Evolutionary conservation across 2,888 invertebrate genomes (phyloP).

Genomic region (Empis livida): DNA sequence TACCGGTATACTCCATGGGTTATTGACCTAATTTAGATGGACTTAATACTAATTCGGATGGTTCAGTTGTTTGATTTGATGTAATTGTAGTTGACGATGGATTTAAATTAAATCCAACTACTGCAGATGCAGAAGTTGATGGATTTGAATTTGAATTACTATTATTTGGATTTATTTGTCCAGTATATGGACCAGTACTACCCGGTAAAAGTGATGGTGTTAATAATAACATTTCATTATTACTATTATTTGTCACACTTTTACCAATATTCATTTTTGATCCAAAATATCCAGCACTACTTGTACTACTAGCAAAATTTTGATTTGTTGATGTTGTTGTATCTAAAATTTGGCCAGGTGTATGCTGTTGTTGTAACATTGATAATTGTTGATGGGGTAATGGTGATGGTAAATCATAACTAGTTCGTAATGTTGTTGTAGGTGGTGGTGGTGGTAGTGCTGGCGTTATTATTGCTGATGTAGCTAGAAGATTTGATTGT

Average conservation of each 20-base stretch:
- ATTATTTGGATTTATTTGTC: conserved; percentile 11
- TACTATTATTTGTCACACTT: not conserved
- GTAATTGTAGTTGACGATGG: conserved; percentile 4
- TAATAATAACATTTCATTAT: not conserved
- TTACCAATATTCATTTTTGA: too few relatives aligned
- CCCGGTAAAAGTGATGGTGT: conserved; percentile 11
- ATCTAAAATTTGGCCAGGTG: conserved; percentile 1
- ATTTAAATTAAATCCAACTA: not conserved
- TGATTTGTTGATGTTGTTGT: not conserved
- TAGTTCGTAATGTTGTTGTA: not conserved
- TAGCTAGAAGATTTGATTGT: not conserved
- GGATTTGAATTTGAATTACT: conserved; percentile 6
- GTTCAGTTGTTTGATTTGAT: conserved; percentile 17
- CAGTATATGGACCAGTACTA: conserved; percentile 8
- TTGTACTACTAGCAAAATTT: not conserved
- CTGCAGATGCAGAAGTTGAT: conserved; percentile 3
- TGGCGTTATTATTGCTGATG: not conserved
- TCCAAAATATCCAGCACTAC: not conserved
- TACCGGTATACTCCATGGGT: conserved; percentile 3
- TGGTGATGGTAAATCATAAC: not conserved
- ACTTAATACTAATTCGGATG: conserved; percentile 33
- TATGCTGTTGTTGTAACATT: not conserved
- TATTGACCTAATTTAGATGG: conserved; percentile 36
- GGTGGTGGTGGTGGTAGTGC: not conserved
- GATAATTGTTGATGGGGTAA: not conserved